Base-by-base conservation (phyloP, 2,888 invertebrate species). In the Plutella xylostella region DNA sequence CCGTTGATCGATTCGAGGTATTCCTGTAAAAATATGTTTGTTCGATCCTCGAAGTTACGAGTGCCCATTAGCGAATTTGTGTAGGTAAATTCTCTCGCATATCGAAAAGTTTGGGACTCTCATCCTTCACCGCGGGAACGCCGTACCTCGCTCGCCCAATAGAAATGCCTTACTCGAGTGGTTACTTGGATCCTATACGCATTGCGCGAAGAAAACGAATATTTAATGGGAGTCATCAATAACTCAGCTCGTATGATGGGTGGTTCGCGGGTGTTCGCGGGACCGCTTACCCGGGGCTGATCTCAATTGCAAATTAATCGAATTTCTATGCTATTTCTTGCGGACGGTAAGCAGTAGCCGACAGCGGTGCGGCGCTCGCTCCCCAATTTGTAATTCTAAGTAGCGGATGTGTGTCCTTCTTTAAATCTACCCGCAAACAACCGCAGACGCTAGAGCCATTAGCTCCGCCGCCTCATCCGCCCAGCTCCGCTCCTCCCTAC, bases 151-250 rank as follows among this genome's bases (percentile, higher is more conserved):
- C 74, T 65, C 64, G 65, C 60, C 52, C 63, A 71, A 79, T 79
- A 76, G 76, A 77, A 73, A 79, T 73, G 73, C 78, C 77, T 76
- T 78, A 78, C 74, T 71, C 70, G 65, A 67, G 61, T 67, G 61
- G 68, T 69, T 68, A 68, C 63, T 58, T 57, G 60, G 68, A 67
- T 62, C 60, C 57, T 58, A 19, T 37, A 58, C 58, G 65, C 66
- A 65, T 67, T 63, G 65, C 61, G 63, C 58, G 56, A 50, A 54
- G 68, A 61, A 76, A 83, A 83, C 76, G 75, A 76, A 69, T 76
- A 77, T 83, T 83, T 84, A 82, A 85, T 84, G 75, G 79, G 64
- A 63, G 67, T 73, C 76, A 85, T 85, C 83, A 84, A 85, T 84
- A 85, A 85, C 82, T 43, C 42, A 22, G 30, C 34, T 28, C 9